Conservation (phyloP, 2,797 vertebrate genomes). For the Lepidocolaptes lacrymiger region DNA sequence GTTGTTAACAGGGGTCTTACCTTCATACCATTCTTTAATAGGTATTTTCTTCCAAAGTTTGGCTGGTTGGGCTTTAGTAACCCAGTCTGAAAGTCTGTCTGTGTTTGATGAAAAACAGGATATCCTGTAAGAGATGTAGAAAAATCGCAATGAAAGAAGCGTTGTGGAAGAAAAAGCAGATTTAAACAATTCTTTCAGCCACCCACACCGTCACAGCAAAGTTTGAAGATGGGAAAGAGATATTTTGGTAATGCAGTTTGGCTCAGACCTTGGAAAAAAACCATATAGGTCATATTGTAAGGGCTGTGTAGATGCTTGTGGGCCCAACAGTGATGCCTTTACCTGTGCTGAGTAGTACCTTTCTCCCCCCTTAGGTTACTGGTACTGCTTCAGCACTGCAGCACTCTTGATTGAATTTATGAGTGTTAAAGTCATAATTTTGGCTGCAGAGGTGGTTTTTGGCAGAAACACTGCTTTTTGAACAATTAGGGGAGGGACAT, state of each 20-base stretch:
- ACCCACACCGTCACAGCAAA: not conserved
- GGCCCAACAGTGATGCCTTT: not conserved
- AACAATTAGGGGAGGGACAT: not conserved
- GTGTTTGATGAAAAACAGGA: constrained; percentile 27
- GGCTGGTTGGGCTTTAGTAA: not conserved
- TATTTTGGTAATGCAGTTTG: not conserved
- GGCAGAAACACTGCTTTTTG: not conserved
- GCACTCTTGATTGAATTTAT: not conserved
- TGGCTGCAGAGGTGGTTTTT: not conserved
- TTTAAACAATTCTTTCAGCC: not conserved
- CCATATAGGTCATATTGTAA: fast-evolving
- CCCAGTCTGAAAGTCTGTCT: not conserved
- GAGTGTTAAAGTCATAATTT: not conserved
- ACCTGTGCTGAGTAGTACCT: fast-evolving
- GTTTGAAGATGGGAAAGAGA: not conserved
- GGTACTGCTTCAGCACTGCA: not conserved
- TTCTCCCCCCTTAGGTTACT: not conserved
- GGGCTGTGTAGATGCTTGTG: not conserved
- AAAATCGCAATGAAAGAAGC: not conserved
- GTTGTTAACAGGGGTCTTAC: not conserved
- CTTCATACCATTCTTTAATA: not conserved
- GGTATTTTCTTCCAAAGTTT: not conserved
- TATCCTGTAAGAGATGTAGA: not conserved
- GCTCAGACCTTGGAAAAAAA: not conserved
- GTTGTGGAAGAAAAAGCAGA: not conserved